These are phyloP conservation scores for Silvanus unidentatus DNA, from an alignment of 2,888 invertebrate genomes.

Conservation along the genomic window DNA sequence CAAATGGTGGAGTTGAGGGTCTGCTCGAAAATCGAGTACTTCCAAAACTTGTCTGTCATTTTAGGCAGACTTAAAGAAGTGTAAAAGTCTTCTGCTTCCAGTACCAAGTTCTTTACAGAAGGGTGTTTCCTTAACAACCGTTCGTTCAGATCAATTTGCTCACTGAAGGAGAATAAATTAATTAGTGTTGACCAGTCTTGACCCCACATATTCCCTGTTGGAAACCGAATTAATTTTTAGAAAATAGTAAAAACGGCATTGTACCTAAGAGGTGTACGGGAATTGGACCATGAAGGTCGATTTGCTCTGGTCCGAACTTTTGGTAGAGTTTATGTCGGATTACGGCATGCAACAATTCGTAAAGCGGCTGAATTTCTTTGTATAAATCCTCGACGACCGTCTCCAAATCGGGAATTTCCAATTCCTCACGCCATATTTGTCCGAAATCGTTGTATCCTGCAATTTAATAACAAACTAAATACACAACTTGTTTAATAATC, in stretches of 20 bases:
- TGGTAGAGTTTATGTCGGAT: slow-evolving; percentile 56
- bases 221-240: slow-evolving; percentile 6
- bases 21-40: slow-evolving; percentile 50
- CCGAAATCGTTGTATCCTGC: slow-evolving; percentile 58
- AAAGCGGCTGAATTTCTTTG: slow-evolving; percentile 56
- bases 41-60: slow-evolving; percentile 61
- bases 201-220: slow-evolving; percentile 63
- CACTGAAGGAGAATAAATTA: slow-evolving; percentile 51
- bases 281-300: slow-evolving; percentile 53
- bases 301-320: slow-evolving; percentile 51
- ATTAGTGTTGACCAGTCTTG: slow-evolving; percentile 62
- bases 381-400: slow-evolving; percentile 50
- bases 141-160: slow-evolving; percentile 47
- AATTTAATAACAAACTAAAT: background rate
- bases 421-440: slow-evolving; percentile 59
- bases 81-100: slow-evolving; percentile 61
- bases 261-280: slow-evolving; percentile 66
- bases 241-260: slow-evolving; percentile 9
- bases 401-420: slow-evolving; percentile 56
- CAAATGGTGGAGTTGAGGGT: slow-evolving; percentile 49
- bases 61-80: slow-evolving; percentile 57
- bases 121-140: slow-evolving; percentile 52
- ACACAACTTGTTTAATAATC: too few species aligned
- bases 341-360: slow-evolving; percentile 66
- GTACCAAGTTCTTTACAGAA: slow-evolving; percentile 41